phyloP scores from a whole-genome alignment of 1,140 invertebrate genomes.

The Euschistus heros region DNA sequence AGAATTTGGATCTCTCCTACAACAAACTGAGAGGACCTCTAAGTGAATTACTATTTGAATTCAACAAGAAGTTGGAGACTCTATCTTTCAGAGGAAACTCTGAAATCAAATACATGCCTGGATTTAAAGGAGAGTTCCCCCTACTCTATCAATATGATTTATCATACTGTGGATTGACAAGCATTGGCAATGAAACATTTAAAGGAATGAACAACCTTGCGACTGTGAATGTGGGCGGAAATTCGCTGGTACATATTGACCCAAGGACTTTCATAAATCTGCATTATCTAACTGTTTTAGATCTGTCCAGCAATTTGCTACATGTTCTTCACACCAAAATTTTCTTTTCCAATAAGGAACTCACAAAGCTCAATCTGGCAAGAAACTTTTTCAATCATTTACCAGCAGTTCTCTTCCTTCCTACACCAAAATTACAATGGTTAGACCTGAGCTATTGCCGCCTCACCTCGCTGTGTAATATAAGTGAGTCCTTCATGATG shows the following conservation, averaged over 20 bases:
- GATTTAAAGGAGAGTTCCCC: constrained; percentile 44
- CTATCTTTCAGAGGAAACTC: constrained; percentile 55
- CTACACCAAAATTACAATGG: constrained; percentile 41
- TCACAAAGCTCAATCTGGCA: constrained; percentile 54
- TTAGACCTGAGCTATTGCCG: constrained; percentile 55
- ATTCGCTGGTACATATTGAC: constrained; percentile 33
- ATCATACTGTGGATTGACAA: constrained; percentile 51
- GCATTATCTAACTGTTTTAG: constrained; percentile 48
- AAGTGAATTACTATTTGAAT: constrained; percentile 49
- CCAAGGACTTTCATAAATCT: constrained; percentile 38
- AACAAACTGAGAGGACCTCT: constrained; percentile 49
- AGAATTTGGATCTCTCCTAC: constrained; percentile 53
- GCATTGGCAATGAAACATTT: constrained; percentile 47
- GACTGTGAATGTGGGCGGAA: constrained; percentile 49
- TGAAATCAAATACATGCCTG: constrained; percentile 45
- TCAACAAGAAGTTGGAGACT: constrained; percentile 52
- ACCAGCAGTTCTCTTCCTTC: constrained; percentile 51
- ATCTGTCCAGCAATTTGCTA: constrained; percentile 56
- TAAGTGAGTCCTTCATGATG: constrained; percentile 38
- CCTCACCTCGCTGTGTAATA: constrained; percentile 51
- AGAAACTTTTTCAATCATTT: constrained; percentile 54
- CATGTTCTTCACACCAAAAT: constrained; percentile 43
- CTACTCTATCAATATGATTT: constrained; percentile 51
- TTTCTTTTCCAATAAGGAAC: constrained; percentile 47
- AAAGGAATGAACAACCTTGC: constrained; percentile 52